Evolutionary conservation across 2,888 invertebrate genomes (phyloP), one percentile per base, ranked within the genome.

Genomic region (Prionchulus punctatus): DNA sequence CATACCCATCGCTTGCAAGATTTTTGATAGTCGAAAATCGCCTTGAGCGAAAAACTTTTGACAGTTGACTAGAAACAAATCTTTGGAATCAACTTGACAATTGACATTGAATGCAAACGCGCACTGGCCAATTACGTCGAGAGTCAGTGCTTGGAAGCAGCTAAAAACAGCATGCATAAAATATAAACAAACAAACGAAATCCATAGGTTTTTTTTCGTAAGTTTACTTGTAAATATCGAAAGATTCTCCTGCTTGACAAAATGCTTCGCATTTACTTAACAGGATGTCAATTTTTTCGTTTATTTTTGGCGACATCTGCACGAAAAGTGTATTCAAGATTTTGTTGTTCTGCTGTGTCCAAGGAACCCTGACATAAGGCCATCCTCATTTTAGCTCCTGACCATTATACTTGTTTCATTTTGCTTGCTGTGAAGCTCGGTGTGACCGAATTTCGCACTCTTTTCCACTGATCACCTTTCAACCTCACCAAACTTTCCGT

Each of bases 361-460:
- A n/a, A n/a, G n/a, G n/a, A n/a, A n/a, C n/a, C n/a, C n/a, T n/a
- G n/a, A n/a, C n/a, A n/a, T n/a, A n/a, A n/a, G n/a, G n/a, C n/a
- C n/a, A n/a, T n/a, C n/a, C n/a, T n/a, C n/a, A n/a, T n/a, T n/a
- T n/a, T n/a, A n/a, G n/a, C n/a, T n/a, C n/a, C n/a, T n/a, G n/a
- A n/a, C n/a, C n/a, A n/a, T n/a, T n/a, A n/a, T 45, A 45, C 45
- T 23, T 45, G 45, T 45, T 72, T 71, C 64, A 77, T 70, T 64
- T 75, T 76, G 26, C 68, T 59, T 18, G 71, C 64, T 30, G 73
- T 73, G 61, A 77, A 76, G 1, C 73, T 72, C 1, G 76, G 76
- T 31, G 73, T 72, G 21, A 75, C 66, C 3, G 73, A 65, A 15
- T 68, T 65, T 21, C 77, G 63, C 18, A 75, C 69, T 18, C 73